These are phyloP conservation scores for Bufotes viridis DNA, from an alignment of 2,797 vertebrate species.

Conservation along the genomic window DNA sequence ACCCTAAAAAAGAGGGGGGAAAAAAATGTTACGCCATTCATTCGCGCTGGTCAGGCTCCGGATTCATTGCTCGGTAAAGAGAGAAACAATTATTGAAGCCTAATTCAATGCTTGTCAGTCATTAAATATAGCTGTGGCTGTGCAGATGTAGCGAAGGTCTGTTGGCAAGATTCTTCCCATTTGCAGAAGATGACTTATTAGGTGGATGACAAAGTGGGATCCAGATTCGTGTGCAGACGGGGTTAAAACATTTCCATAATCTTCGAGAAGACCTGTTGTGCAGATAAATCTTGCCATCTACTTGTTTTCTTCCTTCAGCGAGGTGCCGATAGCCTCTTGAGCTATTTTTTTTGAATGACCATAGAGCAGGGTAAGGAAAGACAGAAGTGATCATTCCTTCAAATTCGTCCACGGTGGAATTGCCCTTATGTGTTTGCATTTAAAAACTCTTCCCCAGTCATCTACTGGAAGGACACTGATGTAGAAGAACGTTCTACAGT, in stretches of 20 bases:
- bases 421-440: background rate
- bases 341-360: background rate
- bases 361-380: background rate
- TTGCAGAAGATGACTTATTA: slow-evolving; percentile 51
- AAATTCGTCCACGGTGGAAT: background rate
- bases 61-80: slow-evolving; percentile 59
- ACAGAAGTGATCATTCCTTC: background rate
- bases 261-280: slow-evolving; percentile 1
- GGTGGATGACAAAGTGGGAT: slow-evolving; percentile 41
- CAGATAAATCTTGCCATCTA: slow-evolving; percentile 27
- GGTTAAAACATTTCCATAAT: slow-evolving; percentile 25
- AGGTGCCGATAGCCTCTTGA: too few species aligned
- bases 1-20: slow-evolving; percentile 64
- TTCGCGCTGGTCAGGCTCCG: slow-evolving; percentile 37
- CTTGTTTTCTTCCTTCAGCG: background rate
- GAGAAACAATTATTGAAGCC: slow-evolving; percentile 58
- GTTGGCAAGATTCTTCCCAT: slow-evolving; percentile 35
- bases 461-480: background rate
- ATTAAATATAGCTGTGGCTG: slow-evolving; percentile 59
- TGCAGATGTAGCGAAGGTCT: slow-evolving; percentile 54
- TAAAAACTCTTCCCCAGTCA: background rate
- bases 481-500: too few species aligned
- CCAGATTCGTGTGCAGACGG: slow-evolving; percentile 20
- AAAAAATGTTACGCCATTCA: slow-evolving; percentile 62
- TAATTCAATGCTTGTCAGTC: slow-evolving; percentile 62